Conservation (phyloP, 2,888 invertebrate species). For the Dynastes hyllus region DNA sequence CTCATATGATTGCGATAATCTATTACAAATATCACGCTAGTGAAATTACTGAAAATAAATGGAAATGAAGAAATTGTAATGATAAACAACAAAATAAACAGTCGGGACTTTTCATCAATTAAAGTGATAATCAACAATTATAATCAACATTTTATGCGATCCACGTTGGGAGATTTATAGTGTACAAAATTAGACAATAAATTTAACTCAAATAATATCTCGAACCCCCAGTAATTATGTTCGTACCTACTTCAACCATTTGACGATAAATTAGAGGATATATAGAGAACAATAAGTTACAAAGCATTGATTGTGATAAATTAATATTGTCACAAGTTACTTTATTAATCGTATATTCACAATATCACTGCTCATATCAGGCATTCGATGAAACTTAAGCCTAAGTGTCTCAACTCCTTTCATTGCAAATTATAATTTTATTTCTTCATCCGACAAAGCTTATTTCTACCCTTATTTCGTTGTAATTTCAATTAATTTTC, state of each 20-base stretch:
- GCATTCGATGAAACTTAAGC: not conserved
- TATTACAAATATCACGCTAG: no score
- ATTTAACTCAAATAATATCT: constrained; percentile 37
- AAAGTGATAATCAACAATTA: constrained; percentile 55
- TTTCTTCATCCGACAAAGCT: constrained; percentile 9
- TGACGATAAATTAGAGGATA: constrained; percentile 11
- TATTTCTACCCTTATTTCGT: constrained; percentile 15
- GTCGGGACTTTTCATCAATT: constrained; percentile 29
- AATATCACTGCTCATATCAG: not conserved
- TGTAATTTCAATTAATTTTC: constrained; percentile 11
- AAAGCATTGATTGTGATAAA: constrained; percentile 23
- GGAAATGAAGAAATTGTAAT: no score
- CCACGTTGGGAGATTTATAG: constrained; percentile 18
- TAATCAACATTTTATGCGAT: constrained; percentile 48
- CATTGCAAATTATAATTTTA: constrained; percentile 30
- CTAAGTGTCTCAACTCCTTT: not conserved
- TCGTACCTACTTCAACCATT: constrained; percentile 9
- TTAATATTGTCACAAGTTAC: not conserved
- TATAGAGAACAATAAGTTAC: constrained; percentile 23
- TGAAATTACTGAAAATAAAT: no score
- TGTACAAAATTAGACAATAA: constrained; percentile 41
- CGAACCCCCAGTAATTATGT: constrained; percentile 8
- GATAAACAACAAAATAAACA: not conserved
- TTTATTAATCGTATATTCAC: constrained; percentile 15
- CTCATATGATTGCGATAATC: no score